A percentile compares a stretch with the other conserved stretches of the same genome.
Conservation (phyloP, 1,140 invertebrate genomes). For the Drosophila pachea region DNA sequence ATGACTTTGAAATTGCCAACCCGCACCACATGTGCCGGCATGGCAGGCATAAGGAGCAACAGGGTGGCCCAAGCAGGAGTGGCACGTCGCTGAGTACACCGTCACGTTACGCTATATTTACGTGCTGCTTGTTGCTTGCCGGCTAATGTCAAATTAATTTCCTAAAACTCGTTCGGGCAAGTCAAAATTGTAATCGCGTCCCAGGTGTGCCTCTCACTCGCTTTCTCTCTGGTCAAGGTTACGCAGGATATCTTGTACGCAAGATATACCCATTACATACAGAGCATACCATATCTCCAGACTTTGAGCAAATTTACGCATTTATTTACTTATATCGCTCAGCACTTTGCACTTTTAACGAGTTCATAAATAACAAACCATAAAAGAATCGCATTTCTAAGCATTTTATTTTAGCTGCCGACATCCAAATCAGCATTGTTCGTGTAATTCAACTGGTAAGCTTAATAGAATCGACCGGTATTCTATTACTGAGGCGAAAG, state of each 20-base stretch:
- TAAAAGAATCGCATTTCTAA: no score
- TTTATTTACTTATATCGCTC: no score
- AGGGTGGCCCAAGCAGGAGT: constrained; percentile 27
- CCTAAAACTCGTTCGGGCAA: constrained; percentile 33
- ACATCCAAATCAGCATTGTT: no score
- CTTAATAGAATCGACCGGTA: constrained; percentile 10
- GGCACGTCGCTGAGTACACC: constrained; percentile 39
- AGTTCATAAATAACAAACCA: no score
- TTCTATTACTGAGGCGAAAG: constrained; percentile 7
- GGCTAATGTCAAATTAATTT: constrained; percentile 55
- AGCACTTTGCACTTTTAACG: no score
- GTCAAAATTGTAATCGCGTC: constrained; percentile 3
- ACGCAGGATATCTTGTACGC: no score
- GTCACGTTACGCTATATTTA: constrained; percentile 58
- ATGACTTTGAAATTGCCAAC: constrained; percentile 65
- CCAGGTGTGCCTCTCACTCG: neutral
- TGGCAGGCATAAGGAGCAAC: constrained; percentile 3
- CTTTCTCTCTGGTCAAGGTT: neutral
- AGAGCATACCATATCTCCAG: no score
- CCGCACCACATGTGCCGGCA: constrained; percentile 4
- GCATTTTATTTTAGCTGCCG: no score
- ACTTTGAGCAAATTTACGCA: no score
- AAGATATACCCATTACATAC: no score
- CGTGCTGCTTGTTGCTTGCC: constrained; percentile 36
- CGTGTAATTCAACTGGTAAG: neutral